Base-by-base conservation (phyloP, 1,140 invertebrate genomes). In the Meloidogyne chitwoodi region DNA sequence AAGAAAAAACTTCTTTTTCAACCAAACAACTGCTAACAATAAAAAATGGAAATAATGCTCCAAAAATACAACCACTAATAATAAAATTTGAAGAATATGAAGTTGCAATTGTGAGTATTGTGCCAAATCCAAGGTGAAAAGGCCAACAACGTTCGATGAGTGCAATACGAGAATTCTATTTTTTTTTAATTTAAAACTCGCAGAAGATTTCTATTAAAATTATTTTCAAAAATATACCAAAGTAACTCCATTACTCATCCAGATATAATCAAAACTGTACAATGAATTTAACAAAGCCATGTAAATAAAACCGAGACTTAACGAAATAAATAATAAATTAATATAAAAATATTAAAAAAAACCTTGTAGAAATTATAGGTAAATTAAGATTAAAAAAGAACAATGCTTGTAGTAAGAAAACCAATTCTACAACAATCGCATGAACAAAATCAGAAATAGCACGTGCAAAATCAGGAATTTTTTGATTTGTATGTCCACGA, bases 221-320 rank as follows among this genome's bases (percentile, higher is more conserved):
- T 19, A 48, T 19, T 48, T 48, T 19, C n/a, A 56, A 56, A 56
- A 56, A 22, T 22, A 34, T 72, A 66, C 71, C 41, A 86, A 68
- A 2, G 68, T 68, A 16, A 80, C 24, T 63, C 83, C 79, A 61
- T 72, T 68, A 29, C 74, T 26, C 76, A 85, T 83, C 83, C 83
- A 85, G 34, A 77, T 76, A 71, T 85, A 85, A 19, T 85, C 83
- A 69, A 85, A 85, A 67, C 80, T 83, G 62, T 85, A 85, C 65
- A 85, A 77, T 19, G 83, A 82, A 67, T 85, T 78, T 3, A 86
- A 73, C 14, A 85, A 63, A 26, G 82, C 77, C 80, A 86, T 79
- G 68, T 81, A 81, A 24, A 86, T 22, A 69, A 81, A 84, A 19
- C 79, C 80, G 56, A 77, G 16, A 27, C 83, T 24, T 81, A 38